Conservation (phyloP, 2,888 invertebrate species). For the Lepetodrilus schrolli region DNA sequence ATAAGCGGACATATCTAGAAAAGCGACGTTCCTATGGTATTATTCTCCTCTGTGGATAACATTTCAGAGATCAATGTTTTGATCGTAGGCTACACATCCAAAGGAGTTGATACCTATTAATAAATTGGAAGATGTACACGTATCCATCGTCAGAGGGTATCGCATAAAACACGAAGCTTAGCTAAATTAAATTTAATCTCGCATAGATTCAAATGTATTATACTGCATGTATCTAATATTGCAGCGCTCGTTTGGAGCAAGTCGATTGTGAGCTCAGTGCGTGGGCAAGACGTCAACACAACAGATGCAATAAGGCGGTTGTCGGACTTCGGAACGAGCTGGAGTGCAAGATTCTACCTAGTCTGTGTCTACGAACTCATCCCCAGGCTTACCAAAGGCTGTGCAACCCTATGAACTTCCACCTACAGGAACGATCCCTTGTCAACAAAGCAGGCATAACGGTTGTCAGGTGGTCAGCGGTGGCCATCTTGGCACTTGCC, state of each 20-base stretch:
- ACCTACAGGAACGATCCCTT: slow-evolving; percentile 32
- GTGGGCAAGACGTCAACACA: slow-evolving; percentile 43
- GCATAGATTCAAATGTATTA: too few relatives aligned
- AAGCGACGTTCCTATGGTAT: too few relatives aligned
- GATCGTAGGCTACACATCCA: too few relatives aligned
- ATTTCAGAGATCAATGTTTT: too few relatives aligned
- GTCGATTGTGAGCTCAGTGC: slow-evolving; percentile 45
- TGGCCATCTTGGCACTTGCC: not conserved
- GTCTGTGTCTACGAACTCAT: slow-evolving; percentile 36
- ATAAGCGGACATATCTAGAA: too few relatives aligned
- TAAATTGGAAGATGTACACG: too few relatives aligned
- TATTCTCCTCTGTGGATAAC: too few relatives aligned
- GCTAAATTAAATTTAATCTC: too few relatives aligned
- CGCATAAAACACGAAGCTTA: too few relatives aligned
- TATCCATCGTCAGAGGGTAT: too few relatives aligned
- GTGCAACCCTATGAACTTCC: slow-evolving; percentile 41
- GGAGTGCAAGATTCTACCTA: slow-evolving; percentile 45
- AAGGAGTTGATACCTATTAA: too few relatives aligned
- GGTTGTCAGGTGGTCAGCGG: slow-evolving; percentile 6
- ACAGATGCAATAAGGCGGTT: slow-evolving; percentile 39
- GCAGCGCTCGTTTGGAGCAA: slow-evolving; percentile 43
- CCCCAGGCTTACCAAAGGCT: slow-evolving; percentile 32
- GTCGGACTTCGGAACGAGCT: slow-evolving; percentile 44
- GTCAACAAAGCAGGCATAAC: slow-evolving; percentile 31
- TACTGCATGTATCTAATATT: not conserved